phyloP scores from a whole-genome alignment of 2,113 vertebrate genomes.

The Chrysemys picta region DNA sequence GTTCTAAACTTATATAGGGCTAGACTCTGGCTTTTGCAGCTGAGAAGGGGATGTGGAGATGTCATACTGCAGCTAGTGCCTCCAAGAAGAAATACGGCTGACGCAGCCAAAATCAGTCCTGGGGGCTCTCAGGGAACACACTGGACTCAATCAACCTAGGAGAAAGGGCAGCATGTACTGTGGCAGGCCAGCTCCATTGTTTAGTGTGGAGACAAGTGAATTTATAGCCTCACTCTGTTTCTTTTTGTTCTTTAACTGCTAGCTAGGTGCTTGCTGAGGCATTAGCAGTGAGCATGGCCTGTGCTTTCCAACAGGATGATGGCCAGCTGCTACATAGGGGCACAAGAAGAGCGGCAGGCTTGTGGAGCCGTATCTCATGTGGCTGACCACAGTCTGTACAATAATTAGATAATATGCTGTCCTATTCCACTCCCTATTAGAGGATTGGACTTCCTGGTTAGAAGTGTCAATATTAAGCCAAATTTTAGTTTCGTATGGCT shows the following conservation, averaged over 20 bases:
- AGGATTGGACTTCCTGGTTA: background rate
- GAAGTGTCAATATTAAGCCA: background rate
- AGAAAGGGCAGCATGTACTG: background rate
- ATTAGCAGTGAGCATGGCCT: background rate
- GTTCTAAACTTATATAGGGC: background rate
- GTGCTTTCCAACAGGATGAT: background rate
- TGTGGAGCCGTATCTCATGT: background rate
- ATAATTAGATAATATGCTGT: background rate
- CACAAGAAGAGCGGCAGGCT: background rate
- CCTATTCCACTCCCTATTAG: background rate
- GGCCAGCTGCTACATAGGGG: background rate
- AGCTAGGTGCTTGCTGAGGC: background rate
- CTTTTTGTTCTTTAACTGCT: background rate
- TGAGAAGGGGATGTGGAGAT: fast-evolving
- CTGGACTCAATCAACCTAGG: background rate
- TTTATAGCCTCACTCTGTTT: background rate
- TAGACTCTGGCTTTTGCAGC: background rate
- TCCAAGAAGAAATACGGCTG: background rate
- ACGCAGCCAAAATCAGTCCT: background rate
- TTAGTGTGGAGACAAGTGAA: background rate
- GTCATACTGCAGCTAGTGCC: background rate
- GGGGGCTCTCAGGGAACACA: background rate
- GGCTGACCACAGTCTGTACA: background rate
- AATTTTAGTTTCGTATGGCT: background rate
- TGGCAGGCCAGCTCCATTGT: background rate